These are phyloP conservation scores for Ciconia nigra DNA, from an alignment of 2,797 vertebrate genomes.

Conservation along the genomic window DNA sequence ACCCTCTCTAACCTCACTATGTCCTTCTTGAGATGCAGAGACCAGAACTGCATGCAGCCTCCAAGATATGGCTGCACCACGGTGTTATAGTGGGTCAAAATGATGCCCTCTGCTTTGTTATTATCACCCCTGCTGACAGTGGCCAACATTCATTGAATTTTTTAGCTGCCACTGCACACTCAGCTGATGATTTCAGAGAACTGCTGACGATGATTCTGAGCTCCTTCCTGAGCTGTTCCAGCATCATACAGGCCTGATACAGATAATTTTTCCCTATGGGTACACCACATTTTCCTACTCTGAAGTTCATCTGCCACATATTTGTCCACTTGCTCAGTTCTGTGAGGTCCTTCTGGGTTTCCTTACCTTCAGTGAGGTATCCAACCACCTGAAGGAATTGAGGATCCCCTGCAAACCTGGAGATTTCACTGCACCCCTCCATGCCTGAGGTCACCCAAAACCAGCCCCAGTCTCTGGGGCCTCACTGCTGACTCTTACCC, in stretches of 20 bases:
- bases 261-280: not conserved
- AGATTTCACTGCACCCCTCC: not conserved
- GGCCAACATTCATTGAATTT: not conserved
- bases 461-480: not conserved
- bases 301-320: not conserved
- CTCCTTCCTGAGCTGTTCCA: not conserved
- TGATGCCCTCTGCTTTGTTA: not conserved
- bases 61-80: fast-evolving
- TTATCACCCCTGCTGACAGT: not conserved
- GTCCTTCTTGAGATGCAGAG: not conserved
- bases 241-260: not conserved
- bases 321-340: not conserved
- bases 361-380: not conserved
- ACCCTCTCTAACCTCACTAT: not conserved
- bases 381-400: not conserved
- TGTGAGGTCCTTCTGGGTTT: not conserved
- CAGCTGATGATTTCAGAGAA: not conserved
- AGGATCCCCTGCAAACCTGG: not conserved
- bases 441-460: not conserved
- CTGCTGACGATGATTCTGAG: fast-evolving
- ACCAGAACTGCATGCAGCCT: not conserved
- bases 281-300: not conserved
- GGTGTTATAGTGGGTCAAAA: not conserved
- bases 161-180: not conserved
- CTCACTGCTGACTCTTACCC: not conserved